Conservation (phyloP, 2,888 invertebrate genomes). For the Melanchra persicariae region DNA sequence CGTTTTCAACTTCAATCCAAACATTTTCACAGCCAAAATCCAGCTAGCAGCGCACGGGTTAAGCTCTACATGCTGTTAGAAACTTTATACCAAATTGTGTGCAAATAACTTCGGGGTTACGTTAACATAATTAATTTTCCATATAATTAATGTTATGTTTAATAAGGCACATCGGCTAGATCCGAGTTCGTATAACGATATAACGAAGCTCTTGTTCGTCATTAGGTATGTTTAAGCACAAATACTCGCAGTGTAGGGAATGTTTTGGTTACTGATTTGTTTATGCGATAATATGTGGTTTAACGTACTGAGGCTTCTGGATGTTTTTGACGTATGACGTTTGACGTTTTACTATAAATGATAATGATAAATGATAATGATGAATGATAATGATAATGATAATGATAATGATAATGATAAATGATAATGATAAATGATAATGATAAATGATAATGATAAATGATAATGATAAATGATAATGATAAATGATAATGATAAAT, state of each 20-base stretch:
- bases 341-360: too few relatives aligned
- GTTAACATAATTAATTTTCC: conserved; percentile 46
- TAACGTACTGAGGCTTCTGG: too few relatives aligned
- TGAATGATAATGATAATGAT: too few relatives aligned
- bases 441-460: too few relatives aligned
- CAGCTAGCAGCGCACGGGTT: conserved; percentile 12
- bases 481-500: too few relatives aligned
- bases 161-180: conserved; percentile 33
- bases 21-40: conserved; percentile 40
- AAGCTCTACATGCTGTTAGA: conserved; percentile 33
- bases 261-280: conserved; percentile 7
- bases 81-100: conserved; percentile 27
- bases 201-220: conserved; percentile 32
- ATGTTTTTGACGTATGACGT: too few relatives aligned
- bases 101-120: conserved; percentile 29
- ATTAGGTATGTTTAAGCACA: conserved; percentile 15
- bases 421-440: too few relatives aligned
- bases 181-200: conserved; percentile 11
- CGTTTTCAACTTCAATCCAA: conserved; percentile 39
- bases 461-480: too few relatives aligned
- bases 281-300: background rate
- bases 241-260: conserved; percentile 9
- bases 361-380: too few relatives aligned
- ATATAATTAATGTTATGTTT: conserved; percentile 36
- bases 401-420: too few relatives aligned